Evolutionary conservation across 2,797 vertebrate genomes (phyloP), one percentile per base, ranked within the genome.

Genomic region (Sciurus vulgaris): DNA sequence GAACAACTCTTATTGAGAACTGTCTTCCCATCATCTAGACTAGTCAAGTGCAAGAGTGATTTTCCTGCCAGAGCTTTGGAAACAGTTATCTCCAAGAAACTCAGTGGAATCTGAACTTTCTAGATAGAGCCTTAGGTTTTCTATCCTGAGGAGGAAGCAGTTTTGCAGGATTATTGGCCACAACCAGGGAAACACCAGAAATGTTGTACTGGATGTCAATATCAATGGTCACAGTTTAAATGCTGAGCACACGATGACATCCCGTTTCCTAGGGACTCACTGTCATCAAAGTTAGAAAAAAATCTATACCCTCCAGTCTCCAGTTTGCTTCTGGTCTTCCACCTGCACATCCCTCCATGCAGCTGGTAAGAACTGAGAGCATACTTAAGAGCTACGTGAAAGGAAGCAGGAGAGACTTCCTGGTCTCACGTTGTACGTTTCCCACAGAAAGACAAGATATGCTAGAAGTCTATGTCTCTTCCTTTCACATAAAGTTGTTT

Each of bases 1-100:
- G 86, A 94, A 54, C 14, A 89, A 85, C 24, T 44, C n/a, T 77
- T 63, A n/a, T 47, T 69, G 88, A 94, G 67, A 87, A 61, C n/a
- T 49, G 8, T 69, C 69, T 89, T 86, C 54, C 49, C 22, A 1
- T 30, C 30, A 26, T 74, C 67, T 89, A 67, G 59, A 35, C 79
- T 33, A 30, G 28, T 77, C 15, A 72, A 84, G 38, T 35, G 28
- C 28, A 73, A 35, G 38, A 78, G n/a, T 1, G 2, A 38, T 81
- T 93, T 89, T 89, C 67, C 88, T 82, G 24, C 35, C 81, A 78
- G 44, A 76, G 17, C 86, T 91, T 91, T 65, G 44, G 76, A 76
- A 94, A 93, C 1, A 86, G 54, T 69, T 51, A 69, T 38, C 77
- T 22, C 14, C 65, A 83, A 82, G 47, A 79, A 65, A 26, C 7